These are phyloP conservation scores for Oasisia sp. DNA, from an alignment of 2,888 invertebrate species.

Conservation along the genomic window DNA sequence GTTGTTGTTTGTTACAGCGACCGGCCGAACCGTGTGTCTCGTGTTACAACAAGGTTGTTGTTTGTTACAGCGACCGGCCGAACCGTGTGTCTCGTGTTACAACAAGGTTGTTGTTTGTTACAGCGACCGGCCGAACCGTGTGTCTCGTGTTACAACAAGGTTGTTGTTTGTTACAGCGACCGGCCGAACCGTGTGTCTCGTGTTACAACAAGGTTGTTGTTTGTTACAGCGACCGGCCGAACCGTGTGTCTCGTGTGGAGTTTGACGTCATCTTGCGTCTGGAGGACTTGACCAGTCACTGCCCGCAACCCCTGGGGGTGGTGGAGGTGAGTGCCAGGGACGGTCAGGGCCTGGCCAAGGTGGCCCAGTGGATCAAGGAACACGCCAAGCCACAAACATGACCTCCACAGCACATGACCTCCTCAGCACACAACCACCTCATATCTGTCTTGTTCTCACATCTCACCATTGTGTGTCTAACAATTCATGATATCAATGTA, in stretches of 20 bases:
- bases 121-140: no score
- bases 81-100: no score
- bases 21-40: no score
- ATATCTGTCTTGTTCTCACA: background rate
- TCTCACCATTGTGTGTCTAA: background rate
- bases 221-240: conserved; percentile 42
- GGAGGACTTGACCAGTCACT: conserved; percentile 47
- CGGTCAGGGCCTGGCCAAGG: conserved; percentile 52
- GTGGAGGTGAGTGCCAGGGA: conserved; percentile 55
- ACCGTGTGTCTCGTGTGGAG: conserved; percentile 49
- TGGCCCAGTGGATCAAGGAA: conserved; percentile 56
- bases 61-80: no score
- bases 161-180: no score
- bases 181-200: no score
- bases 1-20: no score
- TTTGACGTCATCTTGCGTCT: conserved; percentile 53
- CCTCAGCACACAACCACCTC: background rate
- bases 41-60: no score
- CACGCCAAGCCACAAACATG: conserved; percentile 25
- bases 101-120: no score
- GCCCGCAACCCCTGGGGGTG: conserved; percentile 46
- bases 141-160: no score
- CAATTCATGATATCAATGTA: background rate
- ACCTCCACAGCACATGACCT: conserved; percentile 20
- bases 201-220: background rate